phyloP scores from a whole-genome alignment of 2,888 invertebrate species.

The Mythimna pallens region DNA sequence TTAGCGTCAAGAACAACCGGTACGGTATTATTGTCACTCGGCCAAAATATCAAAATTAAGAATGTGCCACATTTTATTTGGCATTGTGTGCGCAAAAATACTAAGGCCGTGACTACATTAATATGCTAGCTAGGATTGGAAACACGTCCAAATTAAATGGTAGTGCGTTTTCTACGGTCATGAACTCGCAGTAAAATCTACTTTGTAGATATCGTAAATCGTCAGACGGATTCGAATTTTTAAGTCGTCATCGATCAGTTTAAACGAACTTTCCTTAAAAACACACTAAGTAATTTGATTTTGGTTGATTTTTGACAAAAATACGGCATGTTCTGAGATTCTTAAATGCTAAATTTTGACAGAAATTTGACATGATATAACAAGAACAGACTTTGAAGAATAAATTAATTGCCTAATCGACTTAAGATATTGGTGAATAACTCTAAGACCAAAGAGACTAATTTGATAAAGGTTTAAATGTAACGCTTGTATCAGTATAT shows the following conservation, averaged over 20 bases:
- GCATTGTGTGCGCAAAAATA: conserved; percentile 51
- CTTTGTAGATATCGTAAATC: conserved; percentile 5
- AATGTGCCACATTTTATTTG: conserved; percentile 49
- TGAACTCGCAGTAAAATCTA: conserved; percentile 5
- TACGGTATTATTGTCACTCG: conserved; percentile 46
- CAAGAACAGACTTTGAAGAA: no score
- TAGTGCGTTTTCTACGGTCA: not conserved
- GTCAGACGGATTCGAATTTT: not conserved
- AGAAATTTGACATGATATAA: no score
- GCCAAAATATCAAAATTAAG: conserved; percentile 46
- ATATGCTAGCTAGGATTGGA: conserved; percentile 1
- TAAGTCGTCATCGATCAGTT: not conserved
- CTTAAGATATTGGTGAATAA: not conserved
- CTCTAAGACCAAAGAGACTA: not conserved
- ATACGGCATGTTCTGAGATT: no score
- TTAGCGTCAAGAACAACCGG: conserved; percentile 29
- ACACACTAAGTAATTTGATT: no score
- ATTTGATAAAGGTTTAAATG: conserved; percentile 6
- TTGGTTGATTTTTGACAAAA: not conserved
- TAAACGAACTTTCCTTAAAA: not conserved
- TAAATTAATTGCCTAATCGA: no score
- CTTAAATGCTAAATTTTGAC: no score
- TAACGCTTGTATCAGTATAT: conserved; percentile 3
- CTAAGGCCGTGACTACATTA: conserved; percentile 5
- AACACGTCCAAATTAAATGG: conserved; percentile 36